Evolutionary conservation across 1,140 invertebrate genomes (phyloP), one percentile per base, ranked within the genome.

Genomic region (Agraylea sexmaculata): DNA sequence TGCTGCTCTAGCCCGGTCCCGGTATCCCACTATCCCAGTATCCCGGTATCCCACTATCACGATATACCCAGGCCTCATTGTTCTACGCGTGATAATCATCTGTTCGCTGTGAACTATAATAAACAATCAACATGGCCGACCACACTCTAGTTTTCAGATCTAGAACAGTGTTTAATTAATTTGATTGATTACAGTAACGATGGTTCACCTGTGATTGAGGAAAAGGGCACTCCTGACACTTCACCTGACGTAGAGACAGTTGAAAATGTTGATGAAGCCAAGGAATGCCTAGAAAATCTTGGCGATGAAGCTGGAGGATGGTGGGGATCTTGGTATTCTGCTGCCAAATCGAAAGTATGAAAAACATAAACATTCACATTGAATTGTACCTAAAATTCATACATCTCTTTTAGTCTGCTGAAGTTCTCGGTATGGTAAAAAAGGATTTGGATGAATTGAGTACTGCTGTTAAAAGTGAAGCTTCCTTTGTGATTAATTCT

Each of bases 371-470:
- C n/a, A 12, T 42, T 6, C 8, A 21, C 4, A 23, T 10, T 19
- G 40, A 35, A 13, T 38, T 25, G 1, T 37, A n/a, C 28, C 5
- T 29, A 28, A 35, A 34, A 33, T 13, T 27, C 15, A 17, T 37
- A 34, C 30, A 35, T 30, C 27, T 43, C 54, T 68, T 62, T 12
- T 57, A 82, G 78, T 79, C 77, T 43, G 66, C 66, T 4, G 72
- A 78, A 56, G 79, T 83, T 1, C 67, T 80, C 31, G 78, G 81
- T 39, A 80, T 81, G 68, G 78, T 85, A 42, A 80, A 79, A 51
- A 75, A 77, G 53, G 82, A 85, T 59, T 54, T 85, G 25, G 74
- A 74, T 52, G 82, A 85, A 59, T 75, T 83, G 50, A 74, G 77
- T 19, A 69, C 67, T 39, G 77, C 74, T 13, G 77, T 83, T 17